These are phyloP conservation scores for Eucriotettix oculatus DNA, from an alignment of 2,888 invertebrate species.

Conservation along the genomic window DNA sequence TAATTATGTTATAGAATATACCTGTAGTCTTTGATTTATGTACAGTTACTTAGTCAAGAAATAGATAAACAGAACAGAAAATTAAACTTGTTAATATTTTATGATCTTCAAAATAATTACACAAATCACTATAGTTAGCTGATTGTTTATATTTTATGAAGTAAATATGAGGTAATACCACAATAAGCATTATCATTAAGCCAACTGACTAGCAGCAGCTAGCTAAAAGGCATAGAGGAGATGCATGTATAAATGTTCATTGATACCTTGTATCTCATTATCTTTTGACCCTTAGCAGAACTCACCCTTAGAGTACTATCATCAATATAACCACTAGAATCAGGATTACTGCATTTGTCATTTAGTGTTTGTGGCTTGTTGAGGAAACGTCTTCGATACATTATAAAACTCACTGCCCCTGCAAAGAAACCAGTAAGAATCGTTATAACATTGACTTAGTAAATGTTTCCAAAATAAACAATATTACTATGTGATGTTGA, in stretches of 20 bases:
- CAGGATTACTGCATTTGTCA: constrained; percentile 68
- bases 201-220: background rate
- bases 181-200: background rate
- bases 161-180: background rate
- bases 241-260: background rate
- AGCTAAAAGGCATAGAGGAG: background rate
- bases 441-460: no score
- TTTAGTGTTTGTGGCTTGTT: constrained; percentile 72
- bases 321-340: constrained; percentile 73
- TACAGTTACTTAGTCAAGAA: no score
- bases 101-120: no score
- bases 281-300: constrained; percentile 15
- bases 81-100: no score
- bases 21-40: no score
- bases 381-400: constrained; percentile 53
- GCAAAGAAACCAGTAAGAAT: background rate
- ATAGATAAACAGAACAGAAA: no score
- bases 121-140: no score
- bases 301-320: constrained; percentile 72
- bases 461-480: no score
- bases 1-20: no score
- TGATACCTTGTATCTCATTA: constrained; percentile 8
- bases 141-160: background rate
- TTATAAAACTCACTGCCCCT: constrained; percentile 47
- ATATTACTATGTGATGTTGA: no score